These are phyloP conservation scores for Entelurus aequoreus DNA, from an alignment of 2,113 vertebrate genomes.

Conservation along the genomic window DNA sequence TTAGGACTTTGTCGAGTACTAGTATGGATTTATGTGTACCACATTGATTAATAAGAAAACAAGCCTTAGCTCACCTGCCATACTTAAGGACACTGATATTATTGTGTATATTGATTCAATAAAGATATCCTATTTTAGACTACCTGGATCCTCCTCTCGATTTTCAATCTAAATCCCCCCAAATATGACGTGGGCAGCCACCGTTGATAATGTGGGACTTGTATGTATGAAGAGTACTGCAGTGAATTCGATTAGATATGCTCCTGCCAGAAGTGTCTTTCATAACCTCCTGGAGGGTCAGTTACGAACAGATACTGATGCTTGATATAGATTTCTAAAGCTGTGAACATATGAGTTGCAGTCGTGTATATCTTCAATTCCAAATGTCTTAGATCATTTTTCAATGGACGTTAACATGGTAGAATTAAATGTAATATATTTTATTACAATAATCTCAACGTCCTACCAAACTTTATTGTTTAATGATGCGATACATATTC, in stretches of 20 bases:
- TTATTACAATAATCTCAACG: no score
- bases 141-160: slow-evolving; percentile 22
- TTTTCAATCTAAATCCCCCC: slow-evolving; percentile 11
- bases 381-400: no score
- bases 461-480: no score
- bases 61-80: slow-evolving; percentile 39
- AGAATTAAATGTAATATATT: no score
- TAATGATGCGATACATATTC: no score
- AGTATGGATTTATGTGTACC: not conserved
- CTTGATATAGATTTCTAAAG: slow-evolving; percentile 44
- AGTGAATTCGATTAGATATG: slow-evolving; percentile 38
- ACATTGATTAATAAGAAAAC: not conserved
- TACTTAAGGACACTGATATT: slow-evolving; percentile 24
- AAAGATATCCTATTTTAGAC: slow-evolving; percentile 54
- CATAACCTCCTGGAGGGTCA: slow-evolving; percentile 42
- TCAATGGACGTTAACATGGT: no score
- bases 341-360: slow-evolving; percentile 5
- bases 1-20: not conserved
- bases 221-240: slow-evolving; percentile 14
- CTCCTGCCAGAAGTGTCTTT: slow-evolving; percentile 13
- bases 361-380: not conserved
- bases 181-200: slow-evolving; percentile 3
- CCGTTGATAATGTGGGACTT: slow-evolving; percentile 27
- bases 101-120: slow-evolving; percentile 43
- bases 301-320: slow-evolving; percentile 39